phyloP scores from a whole-genome alignment of 2,888 invertebrate species.

The Schizaphis graminum region DNA sequence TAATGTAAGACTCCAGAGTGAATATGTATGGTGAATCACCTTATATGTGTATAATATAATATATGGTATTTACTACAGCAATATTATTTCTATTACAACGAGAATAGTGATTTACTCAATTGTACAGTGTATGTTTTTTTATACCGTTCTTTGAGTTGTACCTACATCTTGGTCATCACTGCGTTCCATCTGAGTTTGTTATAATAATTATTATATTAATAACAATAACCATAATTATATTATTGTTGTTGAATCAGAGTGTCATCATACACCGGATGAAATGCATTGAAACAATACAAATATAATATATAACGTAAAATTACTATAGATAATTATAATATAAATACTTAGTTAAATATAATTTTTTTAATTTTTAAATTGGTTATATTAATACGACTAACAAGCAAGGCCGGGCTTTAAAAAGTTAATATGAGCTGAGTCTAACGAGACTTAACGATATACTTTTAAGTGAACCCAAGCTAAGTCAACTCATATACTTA shows the following conservation, averaged over 20 bases:
- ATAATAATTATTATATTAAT: background rate
- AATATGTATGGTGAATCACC: background rate
- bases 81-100: background rate
- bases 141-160: background rate
- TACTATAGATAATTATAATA: background rate
- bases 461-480: background rate
- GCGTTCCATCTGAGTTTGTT: conserved; percentile 1
- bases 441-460: background rate
- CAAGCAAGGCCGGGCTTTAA: background rate
- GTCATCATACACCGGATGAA: background rate
- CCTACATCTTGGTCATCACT: background rate
- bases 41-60: background rate
- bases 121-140: background rate
- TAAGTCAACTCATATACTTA: background rate
- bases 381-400: background rate
- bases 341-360: background rate
- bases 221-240: background rate
- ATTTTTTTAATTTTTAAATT: background rate
- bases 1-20: background rate
- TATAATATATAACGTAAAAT: background rate
- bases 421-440: background rate
- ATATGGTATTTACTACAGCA: background rate
- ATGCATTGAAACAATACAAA: background rate
- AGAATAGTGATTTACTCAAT: background rate
- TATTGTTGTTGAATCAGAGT: background rate